Percentiles rank a stretch among this genome's conserved stretches.
phyloP scores from a whole-genome alignment of 2,797 vertebrate species.

The Sebastolobus alascanus region DNA sequence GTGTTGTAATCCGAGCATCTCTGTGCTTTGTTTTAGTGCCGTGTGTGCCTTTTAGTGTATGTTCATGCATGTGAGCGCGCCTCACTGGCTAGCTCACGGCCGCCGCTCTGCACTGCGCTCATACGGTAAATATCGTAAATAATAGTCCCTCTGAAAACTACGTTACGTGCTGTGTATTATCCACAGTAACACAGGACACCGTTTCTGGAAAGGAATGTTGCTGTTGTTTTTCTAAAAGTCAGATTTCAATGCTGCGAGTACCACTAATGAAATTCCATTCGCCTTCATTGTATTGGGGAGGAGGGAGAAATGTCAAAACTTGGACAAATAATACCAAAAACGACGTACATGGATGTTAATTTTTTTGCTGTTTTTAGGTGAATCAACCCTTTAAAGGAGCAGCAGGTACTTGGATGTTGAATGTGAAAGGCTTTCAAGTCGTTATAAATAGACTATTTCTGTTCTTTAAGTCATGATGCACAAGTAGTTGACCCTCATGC shows the following conservation, averaged over 20 bases:
- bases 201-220: background rate
- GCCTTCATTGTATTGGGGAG: background rate
- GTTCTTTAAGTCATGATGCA: background rate
- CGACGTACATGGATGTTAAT: background rate
- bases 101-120: too few relatives aligned
- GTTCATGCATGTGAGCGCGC: too few relatives aligned
- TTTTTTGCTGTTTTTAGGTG: background rate
- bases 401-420: background rate
- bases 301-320: background rate
- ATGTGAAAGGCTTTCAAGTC: background rate
- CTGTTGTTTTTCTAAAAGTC: too few relatives aligned
- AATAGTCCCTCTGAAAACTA: background rate
- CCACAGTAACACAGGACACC: too few relatives aligned
- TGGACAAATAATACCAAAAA: background rate
- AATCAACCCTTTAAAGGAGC: background rate
- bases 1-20: rapidly evolving
- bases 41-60: too few relatives aligned
- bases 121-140: background rate
- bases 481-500: background rate
- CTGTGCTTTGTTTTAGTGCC: too few relatives aligned
- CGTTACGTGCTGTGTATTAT: too few relatives aligned
- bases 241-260: too few relatives aligned
- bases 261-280: background rate
- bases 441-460: background rate
- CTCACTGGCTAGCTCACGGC: too few relatives aligned